phyloP scores from a whole-genome alignment of 2,113 vertebrate species.

The Prochilodus magdalenae region DNA sequence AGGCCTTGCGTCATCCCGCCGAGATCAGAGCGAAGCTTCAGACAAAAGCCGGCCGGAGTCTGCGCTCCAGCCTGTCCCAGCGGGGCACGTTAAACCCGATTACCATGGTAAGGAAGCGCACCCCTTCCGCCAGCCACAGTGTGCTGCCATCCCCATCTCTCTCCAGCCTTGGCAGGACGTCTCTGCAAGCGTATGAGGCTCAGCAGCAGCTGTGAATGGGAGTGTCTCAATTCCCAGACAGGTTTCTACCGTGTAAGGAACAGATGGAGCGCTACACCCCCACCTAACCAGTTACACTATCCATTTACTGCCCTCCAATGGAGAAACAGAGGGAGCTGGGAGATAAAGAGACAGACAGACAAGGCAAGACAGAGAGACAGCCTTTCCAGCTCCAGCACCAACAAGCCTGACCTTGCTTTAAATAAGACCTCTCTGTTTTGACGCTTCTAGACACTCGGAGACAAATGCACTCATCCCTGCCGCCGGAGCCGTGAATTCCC shows the following conservation, averaged over 20 bases:
- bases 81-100: conserved; percentile 56
- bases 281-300: conserved; percentile 53
- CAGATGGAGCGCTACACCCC: conserved; percentile 62
- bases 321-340: conserved; percentile 18
- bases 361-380: background rate
- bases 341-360: conserved; percentile 2
- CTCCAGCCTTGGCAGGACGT: conserved; percentile 44
- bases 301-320: conserved; percentile 45
- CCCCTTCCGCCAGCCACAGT: conserved; percentile 9
- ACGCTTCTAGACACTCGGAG: background rate
- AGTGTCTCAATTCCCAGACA: conserved; percentile 53
- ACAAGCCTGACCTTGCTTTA: conserved; percentile 38
- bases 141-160: conserved; percentile 22
- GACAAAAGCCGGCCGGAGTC: conserved; percentile 39
- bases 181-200: conserved; percentile 16
- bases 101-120: conserved; percentile 33
- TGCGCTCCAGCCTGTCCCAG: conserved; percentile 16
- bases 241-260: conserved; percentile 57
- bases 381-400: background rate
- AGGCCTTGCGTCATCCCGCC: conserved; percentile 14
- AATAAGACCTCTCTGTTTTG: conserved; percentile 24
- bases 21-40: conserved; percentile 38
- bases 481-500: conserved; percentile 1
- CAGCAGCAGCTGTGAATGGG: conserved; percentile 56
- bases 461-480: background rate